Evolutionary conservation across 2,888 invertebrate species (phyloP), one percentile per base, ranked within the genome.

Genomic region (Agrochola circellaris): DNA sequence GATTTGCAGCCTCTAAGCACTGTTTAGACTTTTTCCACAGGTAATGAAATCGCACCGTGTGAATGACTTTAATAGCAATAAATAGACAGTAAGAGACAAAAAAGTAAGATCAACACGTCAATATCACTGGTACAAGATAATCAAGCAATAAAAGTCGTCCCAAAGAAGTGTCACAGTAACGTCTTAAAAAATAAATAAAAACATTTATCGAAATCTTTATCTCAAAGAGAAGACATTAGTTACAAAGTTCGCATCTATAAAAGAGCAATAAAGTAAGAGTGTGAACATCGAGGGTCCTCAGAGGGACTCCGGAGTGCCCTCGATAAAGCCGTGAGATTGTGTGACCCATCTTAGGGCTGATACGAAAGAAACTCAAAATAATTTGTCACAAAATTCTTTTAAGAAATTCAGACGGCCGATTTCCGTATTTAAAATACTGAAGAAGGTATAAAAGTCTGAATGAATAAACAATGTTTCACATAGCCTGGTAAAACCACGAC

Each of bases 311-410:
- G 61, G 73, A 87, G 81, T 75, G 82, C 89, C 79, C 87, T 88
- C 81, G 76, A 79, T 86, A 84, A 76, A 87, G 83, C 83, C 81
- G 87, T 87, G 90, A 91, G 92, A 93, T 91, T 77, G 78, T 77
- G 73, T 76, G 73, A 67, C 64, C 54, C 42, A 64, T 51, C 58
- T 67, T 85, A 94, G 93, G 94, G 94, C 42, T 94, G 93, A 8
- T 90, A 69, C 81, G 38, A 51, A 54, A 73, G 45, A 54, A 66
- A 51, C 9, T 60, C 0, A 1, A 45, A 11, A 45, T 45, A 9
- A 45, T 42, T 26, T 6, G 2, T 38, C 9, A 17, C 11, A 34
- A n/a, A 56, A 34, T 7, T 6, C 20, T 20, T 68, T 34, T 34
- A 17, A 56, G 17, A 68, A 56, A 56, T 34, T 34, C 0, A 17